Percentiles rank a stretch among this genome's conserved stretches.
Evolutionary conservation across 2,888 invertebrate genomes (phyloP).

Genomic region (Orchestes rusci): DNA sequence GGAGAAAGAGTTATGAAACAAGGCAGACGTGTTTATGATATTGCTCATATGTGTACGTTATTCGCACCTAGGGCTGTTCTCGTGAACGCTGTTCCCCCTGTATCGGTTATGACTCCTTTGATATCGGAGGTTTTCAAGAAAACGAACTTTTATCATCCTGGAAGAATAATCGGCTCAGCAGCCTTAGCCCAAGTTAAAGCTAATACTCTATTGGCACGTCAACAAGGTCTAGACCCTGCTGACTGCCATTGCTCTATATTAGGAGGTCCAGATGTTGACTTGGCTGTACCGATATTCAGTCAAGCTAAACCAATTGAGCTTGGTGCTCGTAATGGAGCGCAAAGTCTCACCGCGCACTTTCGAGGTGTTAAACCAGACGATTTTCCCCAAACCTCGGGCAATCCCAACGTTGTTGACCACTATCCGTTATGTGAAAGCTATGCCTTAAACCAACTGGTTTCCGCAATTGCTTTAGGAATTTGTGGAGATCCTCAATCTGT

Average conservation of each 20-base stretch:
- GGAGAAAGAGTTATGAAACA: slow-evolving; percentile 34
- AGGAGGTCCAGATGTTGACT: slow-evolving; percentile 58
- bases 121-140: slow-evolving; percentile 44
- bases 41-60: slow-evolving; percentile 46
- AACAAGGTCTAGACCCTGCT: slow-evolving; percentile 50
- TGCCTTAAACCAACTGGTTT: slow-evolving; percentile 36
- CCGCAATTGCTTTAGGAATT: slow-evolving; percentile 37
- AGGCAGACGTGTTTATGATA: slow-evolving; percentile 33
- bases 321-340: slow-evolving; percentile 33
- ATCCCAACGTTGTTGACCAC: slow-evolving; percentile 22
- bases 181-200: slow-evolving; percentile 44
- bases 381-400: slow-evolving; percentile 27
- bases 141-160: slow-evolving; percentile 41
- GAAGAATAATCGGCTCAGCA: slow-evolving; percentile 39
- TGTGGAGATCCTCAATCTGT: slow-evolving; percentile 36
- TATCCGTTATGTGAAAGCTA: slow-evolving; percentile 31
- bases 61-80: slow-evolving; percentile 51
- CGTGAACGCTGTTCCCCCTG: slow-evolving; percentile 48
- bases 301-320: slow-evolving; percentile 47
- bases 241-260: slow-evolving; percentile 55
- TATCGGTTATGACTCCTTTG: slow-evolving; percentile 51
- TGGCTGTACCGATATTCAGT: slow-evolving; percentile 58
- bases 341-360: slow-evolving; percentile 26
- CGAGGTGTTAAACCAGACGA: slow-evolving; percentile 26
- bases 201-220: slow-evolving; percentile 55